Evolutionary conservation across 2,888 invertebrate species (phyloP), one percentile per base, ranked within the genome.

Genomic region (Selenia dentaria): DNA sequence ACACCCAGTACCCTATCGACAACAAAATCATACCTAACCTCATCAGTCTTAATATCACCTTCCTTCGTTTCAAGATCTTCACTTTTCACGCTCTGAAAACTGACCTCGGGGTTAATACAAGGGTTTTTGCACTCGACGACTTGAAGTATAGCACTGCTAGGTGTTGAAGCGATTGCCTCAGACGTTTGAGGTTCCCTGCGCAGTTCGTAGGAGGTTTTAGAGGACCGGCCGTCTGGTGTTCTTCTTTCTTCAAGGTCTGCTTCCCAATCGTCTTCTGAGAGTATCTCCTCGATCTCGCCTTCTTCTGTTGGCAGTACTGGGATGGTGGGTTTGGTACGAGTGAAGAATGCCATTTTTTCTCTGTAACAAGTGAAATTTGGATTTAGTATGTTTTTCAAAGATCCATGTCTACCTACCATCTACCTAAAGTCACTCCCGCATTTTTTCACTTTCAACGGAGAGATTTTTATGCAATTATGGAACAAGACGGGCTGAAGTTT

Each of bases 331-430:
- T 95, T 96, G 55, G 94, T 93, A 64, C 95, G 94, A 0, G 97
- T 98, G 83, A 98, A 98, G 91, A 98, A 98, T 27, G 97, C 97
- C 95, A 98, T 98, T 88, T 98, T 98, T 88, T 98, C 98, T 91
- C 98, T 98, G 91, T 18, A 91, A 91, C 22, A 46, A n/a, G n/a
- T n/a, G n/a, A n/a, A n/a, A n/a, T n/a, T n/a, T n/a, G n/a, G n/a
- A n/a, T n/a, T n/a, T n/a, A n/a, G n/a, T n/a, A n/a, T n/a, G n/a
- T n/a, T n/a, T n/a, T n/a, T n/a, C n/a, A n/a, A n/a, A n/a, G n/a
- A n/a, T n/a, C n/a, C n/a, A n/a, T n/a, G n/a, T n/a, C n/a, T n/a
- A n/a, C n/a, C n/a, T n/a, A n/a, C n/a, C n/a, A n/a, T n/a, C n/a
- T n/a, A n/a, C n/a, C n/a, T n/a, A n/a, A n/a, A n/a, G n/a, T n/a